Conservation (phyloP, 2,797 vertebrate genomes). For the Oreochromis grahami region DNA sequence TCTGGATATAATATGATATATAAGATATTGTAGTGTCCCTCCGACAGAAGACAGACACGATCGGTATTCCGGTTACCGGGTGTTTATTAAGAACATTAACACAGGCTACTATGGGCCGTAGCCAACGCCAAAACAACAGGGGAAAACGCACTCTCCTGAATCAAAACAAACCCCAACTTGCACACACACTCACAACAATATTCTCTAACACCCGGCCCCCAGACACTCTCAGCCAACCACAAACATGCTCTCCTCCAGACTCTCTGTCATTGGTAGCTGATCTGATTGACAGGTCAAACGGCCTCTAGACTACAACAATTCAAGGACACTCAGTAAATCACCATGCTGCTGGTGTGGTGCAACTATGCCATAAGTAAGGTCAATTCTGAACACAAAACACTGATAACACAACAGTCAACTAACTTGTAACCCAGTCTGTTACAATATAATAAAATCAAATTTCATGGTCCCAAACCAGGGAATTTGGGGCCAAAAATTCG, state of each 20-base stretch:
- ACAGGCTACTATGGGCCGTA: neutral
- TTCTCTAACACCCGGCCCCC: neutral
- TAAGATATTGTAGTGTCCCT: neutral
- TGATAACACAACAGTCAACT: neutral
- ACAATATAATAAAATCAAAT: neutral
- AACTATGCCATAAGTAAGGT: neutral
- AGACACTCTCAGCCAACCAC: neutral
- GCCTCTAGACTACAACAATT: neutral
- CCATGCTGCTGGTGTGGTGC: neutral
- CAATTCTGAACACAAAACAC: neutral
- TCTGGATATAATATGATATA: neutral
- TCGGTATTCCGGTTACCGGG: neutral
- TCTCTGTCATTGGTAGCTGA: neutral
- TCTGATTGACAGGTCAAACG: neutral
- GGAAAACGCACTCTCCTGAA: neutral
- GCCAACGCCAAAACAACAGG: neutral
- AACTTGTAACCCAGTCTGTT: neutral
- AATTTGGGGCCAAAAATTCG: fast-evolving
- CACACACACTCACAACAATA: fast-evolving
- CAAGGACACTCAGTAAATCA: neutral
- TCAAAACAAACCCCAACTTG: neutral
- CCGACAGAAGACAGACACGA: neutral
- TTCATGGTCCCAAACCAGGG: neutral
- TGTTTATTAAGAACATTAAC: neutral
- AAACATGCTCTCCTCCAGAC: neutral